Base-by-base conservation (phyloP, 2,888 invertebrate species). In the Pyralis farinalis region DNA sequence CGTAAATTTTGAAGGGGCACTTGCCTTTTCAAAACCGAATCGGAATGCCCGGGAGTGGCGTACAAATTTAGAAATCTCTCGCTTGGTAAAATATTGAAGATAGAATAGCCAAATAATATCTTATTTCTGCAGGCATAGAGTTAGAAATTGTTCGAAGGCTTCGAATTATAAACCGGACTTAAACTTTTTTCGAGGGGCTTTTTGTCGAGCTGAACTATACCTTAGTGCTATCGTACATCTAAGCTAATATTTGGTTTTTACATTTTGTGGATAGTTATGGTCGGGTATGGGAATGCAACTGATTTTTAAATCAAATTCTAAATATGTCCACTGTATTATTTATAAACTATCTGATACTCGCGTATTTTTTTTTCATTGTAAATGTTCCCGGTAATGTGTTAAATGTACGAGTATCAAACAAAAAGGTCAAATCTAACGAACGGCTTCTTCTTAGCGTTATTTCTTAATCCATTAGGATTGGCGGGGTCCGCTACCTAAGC, bases 11-110 rank as follows among this genome's bases (percentile, higher is more conserved):
- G 58, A 72, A 79, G 68, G 69, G 71, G 61, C 72, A 69, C 71
- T 76, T 60, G 72, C 63, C 67, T 72, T 75, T 75, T 75, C 63
- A 71, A 75, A 74, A 72, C 69, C 63, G 68, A 71, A 71, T 70
- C 67, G 71, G 71, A 71, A 72, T 71, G 67, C 67, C 59, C 55
- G 58, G 43, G 62, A 69, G 68, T 59, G 47, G 55, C 56, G 73
- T 71, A 68, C 71, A 76, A 73, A 76, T 78, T 74, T 77, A 77
- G 74, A 68, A 71, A 67, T 61, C 63, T 59, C 63, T 55, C 53
- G 58, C 55, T 58, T 53, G 54, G 53, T 67, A 57, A 67, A 72
- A 69, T 68, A 68, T 66, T 65, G 63, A 58, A 43, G 51, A 44
- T 51, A 46, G 42, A 33, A 45, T 37, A 42, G 42, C 49, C 49